A percentile compares a stretch with the other conserved stretches of the same genome.
Conservation (phyloP, 92 coral and sea anemone genomes). For the Epizoanthus stellaris region DNA sequence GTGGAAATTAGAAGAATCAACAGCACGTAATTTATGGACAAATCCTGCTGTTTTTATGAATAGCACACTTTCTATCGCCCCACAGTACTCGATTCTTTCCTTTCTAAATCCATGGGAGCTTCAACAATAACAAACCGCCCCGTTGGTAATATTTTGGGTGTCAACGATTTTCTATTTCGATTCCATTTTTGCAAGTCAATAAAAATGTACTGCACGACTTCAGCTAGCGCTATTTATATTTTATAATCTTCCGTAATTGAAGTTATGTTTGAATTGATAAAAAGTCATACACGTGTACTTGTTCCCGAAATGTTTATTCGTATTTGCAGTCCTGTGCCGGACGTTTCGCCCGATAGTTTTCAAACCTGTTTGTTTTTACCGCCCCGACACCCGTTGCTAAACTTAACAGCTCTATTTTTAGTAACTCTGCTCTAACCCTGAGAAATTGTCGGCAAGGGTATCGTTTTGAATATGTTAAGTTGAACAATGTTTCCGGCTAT, state of each 20-base stretch:
- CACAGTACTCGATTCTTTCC: neutral
- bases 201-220: neutral
- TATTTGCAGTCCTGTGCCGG: neutral
- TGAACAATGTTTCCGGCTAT: neutral
- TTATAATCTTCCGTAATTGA: neutral
- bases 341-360: neutral
- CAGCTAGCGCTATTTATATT: neutral
- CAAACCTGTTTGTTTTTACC: neutral
- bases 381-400: neutral
- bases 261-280: neutral
- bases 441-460: constrained; percentile 3
- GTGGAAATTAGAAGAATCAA: constrained; percentile 27
- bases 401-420: constrained; percentile 4
- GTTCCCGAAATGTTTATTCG: too few relatives aligned
- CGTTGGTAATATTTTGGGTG: neutral
- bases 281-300: too few relatives aligned
- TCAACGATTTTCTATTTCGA: neutral
- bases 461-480: neutral
- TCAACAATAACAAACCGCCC: neutral
- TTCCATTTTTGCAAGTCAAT: neutral
- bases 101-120: neutral
- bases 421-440: neutral
- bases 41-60: constrained; percentile 15
- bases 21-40: constrained; percentile 14
- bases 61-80: constrained; percentile 9